Base-by-base conservation (phyloP, 2,888 invertebrate species). In the Polyploca ridens region DNA sequence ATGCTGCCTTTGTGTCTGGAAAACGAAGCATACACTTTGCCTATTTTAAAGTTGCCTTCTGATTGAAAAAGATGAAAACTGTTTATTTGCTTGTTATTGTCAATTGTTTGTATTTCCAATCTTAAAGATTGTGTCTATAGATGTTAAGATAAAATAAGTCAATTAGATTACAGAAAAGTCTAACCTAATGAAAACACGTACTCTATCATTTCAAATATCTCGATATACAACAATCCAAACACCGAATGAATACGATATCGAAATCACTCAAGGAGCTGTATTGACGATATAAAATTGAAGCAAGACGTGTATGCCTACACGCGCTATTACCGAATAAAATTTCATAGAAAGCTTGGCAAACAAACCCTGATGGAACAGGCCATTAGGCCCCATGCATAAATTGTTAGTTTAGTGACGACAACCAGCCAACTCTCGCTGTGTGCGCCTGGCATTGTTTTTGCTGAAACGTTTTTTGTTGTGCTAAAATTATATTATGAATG, bases 341-440 rank as follows among this genome's bases (percentile, higher is more conserved):
- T 92, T 90, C 91, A 92, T 90, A 91, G 91, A 94, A 93, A 94
- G 93, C 90, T 87, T 87, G 76, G 88, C 91, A 93, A 94, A 93
- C 93, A 93, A 79, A 79, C 84, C 71, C 82, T 90, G 93, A 90
- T 90, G 89, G 91, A 85, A 83, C 86, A 73, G 69, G 76, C 92
- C 93, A 93, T 93, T 93, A 92, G 90, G 85, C 86, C 76, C 79
- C 89, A 90, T 93, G 93, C 93, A 93, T 93, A 93, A 92, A 91
- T 93, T 93, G 93, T 93, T 93, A 88, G 92, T 89, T 88, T 85
- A 90, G 88, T 82, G 85, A 84, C 87, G 84, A 83, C 87, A 86
- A 79, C 82, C 82, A 71, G 76, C 71, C 73, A 74, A 76, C 72
- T 77, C 69, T 73, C 68, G 76, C 46, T 46, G 7, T 69, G 75